Conservation (phyloP, 2,113 vertebrate species). For the Sceloporus tristichus region DNA sequence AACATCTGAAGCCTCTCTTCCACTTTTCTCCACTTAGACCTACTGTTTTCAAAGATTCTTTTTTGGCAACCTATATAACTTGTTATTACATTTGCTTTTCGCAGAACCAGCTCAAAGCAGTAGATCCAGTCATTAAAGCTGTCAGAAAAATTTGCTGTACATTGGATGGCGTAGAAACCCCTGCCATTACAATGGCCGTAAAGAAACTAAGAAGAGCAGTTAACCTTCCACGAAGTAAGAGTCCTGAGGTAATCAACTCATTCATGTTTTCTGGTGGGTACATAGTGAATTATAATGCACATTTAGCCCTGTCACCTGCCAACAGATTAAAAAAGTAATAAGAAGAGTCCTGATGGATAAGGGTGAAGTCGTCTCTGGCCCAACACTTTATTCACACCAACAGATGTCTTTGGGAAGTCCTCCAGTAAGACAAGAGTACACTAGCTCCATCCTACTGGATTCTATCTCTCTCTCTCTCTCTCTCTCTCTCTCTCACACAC, state of each 20-base stretch:
- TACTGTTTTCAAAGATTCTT: constrained; percentile 17
- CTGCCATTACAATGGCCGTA: constrained; percentile 85
- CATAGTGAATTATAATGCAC: not conserved
- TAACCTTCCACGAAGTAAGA: constrained; percentile 87
- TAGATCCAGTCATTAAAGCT: constrained; percentile 90
- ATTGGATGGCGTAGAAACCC: constrained; percentile 92
- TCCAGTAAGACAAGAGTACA: not conserved
- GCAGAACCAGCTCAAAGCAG: constrained; percentile 87
- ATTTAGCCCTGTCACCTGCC: not conserved
- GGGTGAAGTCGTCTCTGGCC: too few species aligned
- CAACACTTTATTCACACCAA: not conserved
- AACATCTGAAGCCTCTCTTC: not conserved
- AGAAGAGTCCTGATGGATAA: too few species aligned
- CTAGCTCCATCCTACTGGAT: not conserved
- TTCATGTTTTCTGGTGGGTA: constrained; percentile 18
- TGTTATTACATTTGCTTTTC: constrained; percentile 53
- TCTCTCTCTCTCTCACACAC: too few species aligned
- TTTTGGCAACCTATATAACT: constrained; percentile 41
- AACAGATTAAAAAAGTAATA: not conserved
- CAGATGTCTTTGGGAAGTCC: not conserved
- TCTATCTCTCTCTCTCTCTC: too few species aligned
- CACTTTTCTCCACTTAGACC: constrained; percentile 32
- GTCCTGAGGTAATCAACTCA: constrained; percentile 82
- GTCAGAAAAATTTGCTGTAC: constrained; percentile 92
- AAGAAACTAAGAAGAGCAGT: constrained; percentile 90